Evolutionary conservation across 2,797 vertebrate species (phyloP).

Genomic region (Xyrichtys novacula): DNA sequence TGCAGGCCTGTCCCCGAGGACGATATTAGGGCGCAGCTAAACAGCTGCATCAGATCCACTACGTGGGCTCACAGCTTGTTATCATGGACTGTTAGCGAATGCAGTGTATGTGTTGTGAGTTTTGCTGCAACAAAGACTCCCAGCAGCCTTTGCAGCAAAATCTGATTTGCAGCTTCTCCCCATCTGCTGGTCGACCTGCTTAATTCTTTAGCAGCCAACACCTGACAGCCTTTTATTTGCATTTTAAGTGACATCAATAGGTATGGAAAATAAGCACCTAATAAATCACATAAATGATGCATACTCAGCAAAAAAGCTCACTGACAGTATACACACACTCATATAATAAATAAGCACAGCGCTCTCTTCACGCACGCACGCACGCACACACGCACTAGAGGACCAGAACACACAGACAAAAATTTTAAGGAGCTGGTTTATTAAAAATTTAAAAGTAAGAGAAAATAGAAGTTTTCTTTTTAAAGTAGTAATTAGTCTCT

Average conservation of each 20-base stretch:
- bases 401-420: background rate
- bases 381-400: background rate
- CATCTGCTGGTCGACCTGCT: constrained; percentile 67
- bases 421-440: constrained; percentile 34
- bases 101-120: constrained; percentile 58
- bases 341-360: constrained; percentile 30
- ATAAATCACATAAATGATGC: constrained; percentile 73
- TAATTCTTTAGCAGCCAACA: constrained; percentile 65
- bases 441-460: constrained; percentile 12
- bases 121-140: constrained; percentile 63
- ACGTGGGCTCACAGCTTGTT: constrained; percentile 73
- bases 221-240: constrained; percentile 79
- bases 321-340: constrained; percentile 14
- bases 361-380: background rate
- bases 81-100: constrained; percentile 71
- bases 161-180: constrained; percentile 69
- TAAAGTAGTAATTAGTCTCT: constrained; percentile 26
- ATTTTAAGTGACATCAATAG: constrained; percentile 81
- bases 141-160: constrained; percentile 75
- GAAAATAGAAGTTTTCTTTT: constrained; percentile 46
- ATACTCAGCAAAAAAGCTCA: constrained; percentile 65
- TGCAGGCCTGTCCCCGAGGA: constrained; percentile 65
- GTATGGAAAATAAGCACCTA: constrained; percentile 61
- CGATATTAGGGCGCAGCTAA: constrained; percentile 73
- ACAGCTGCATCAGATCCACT: constrained; percentile 73